A percentile compares a stretch with the other conserved stretches of the same genome.
These are phyloP conservation scores for Liodrosophila aerea DNA, from an alignment of 2,888 invertebrate genomes.

Conservation along the genomic window DNA sequence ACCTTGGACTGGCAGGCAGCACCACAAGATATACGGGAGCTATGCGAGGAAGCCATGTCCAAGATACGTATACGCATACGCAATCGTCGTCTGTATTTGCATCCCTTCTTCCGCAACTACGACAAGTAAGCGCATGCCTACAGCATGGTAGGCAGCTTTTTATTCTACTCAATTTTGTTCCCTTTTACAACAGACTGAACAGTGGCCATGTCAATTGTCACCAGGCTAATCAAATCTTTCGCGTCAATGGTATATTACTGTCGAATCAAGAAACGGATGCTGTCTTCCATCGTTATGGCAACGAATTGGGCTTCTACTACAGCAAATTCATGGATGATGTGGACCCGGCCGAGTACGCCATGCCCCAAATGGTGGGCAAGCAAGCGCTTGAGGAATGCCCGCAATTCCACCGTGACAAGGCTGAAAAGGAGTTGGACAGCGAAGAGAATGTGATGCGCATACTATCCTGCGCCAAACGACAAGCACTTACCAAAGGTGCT, in stretches of 20 bases:
- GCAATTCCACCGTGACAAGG: slow-evolving; percentile 83
- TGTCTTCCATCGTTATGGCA: slow-evolving; percentile 87
- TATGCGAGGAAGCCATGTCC: slow-evolving; percentile 86
- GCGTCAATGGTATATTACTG: slow-evolving; percentile 87
- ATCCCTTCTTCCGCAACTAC: slow-evolving; percentile 88
- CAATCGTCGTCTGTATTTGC: slow-evolving; percentile 86
- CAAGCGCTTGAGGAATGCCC: slow-evolving; percentile 56
- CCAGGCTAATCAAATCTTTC: slow-evolving; percentile 88
- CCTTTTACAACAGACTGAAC: slow-evolving; percentile 85
- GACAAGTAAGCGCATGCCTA: slow-evolving; percentile 87
- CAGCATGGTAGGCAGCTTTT: too few species aligned
- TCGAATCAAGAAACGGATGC: slow-evolving; percentile 87
- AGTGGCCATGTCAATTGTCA: slow-evolving; percentile 88
- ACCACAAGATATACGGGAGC: slow-evolving; percentile 81
- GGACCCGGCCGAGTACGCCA: slow-evolving; percentile 80
- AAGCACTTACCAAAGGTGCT: slow-evolving; percentile 87
- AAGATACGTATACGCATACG: slow-evolving; percentile 86
- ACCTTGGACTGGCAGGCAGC: slow-evolving; percentile 83
- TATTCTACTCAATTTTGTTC: too few species aligned
- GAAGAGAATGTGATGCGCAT: slow-evolving; percentile 85
- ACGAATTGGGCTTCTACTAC: slow-evolving; percentile 90
- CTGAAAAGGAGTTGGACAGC: slow-evolving; percentile 82
- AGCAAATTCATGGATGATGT: slow-evolving; percentile 87
- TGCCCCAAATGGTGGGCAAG: slow-evolving; percentile 70
- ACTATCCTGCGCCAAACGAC: slow-evolving; percentile 88